Percentiles rank a stretch among this genome's conserved stretches.
phyloP scores from a whole-genome alignment of 1,140 invertebrate genomes.

The Drosophila varians region DNA sequence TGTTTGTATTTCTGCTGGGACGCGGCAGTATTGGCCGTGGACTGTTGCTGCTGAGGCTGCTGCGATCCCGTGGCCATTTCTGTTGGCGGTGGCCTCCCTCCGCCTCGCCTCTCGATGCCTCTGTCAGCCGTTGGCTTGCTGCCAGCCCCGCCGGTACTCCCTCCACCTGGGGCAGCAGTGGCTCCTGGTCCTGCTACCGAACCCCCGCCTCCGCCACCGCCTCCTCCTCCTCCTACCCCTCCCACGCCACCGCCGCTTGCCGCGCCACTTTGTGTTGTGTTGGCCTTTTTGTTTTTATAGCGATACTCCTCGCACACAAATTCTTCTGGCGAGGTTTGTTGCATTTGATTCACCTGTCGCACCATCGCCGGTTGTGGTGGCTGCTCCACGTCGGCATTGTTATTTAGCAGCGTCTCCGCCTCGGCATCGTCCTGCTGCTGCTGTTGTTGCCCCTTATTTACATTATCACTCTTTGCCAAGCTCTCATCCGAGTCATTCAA shows the following conservation, averaged over 20 bases:
- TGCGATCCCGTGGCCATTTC: conserved; percentile 70
- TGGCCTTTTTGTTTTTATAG: conserved; percentile 74
- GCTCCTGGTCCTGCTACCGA: conserved; percentile 43
- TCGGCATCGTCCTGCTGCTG: conserved; percentile 55
- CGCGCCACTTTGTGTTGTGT: conserved; percentile 65
- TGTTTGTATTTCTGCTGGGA: conserved; percentile 77
- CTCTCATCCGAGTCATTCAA: conserved; percentile 53
- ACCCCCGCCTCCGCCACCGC: conserved; percentile 5
- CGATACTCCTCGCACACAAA: conserved; percentile 79
- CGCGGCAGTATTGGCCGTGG: conserved; percentile 32
- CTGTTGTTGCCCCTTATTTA: conserved; percentile 77
- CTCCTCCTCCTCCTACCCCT: conserved; percentile 1
- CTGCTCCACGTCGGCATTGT: conserved; percentile 73
- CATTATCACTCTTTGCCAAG: conserved; percentile 81
- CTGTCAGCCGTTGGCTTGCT: conserved; percentile 74
- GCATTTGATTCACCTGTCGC: conserved; percentile 82
- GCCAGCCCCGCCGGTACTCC: conserved; percentile 50
- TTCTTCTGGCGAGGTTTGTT: conserved; percentile 82
- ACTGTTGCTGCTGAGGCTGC: conserved; percentile 63
- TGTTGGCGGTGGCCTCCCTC: conserved; percentile 61
- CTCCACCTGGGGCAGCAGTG: conserved; percentile 28
- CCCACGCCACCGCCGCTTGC: conserved; percentile 26
- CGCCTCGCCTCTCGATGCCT: conserved; percentile 74
- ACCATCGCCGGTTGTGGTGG: conserved; percentile 50
- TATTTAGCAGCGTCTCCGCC: conserved; percentile 75